Base-by-base conservation (phyloP, 2,888 invertebrate genomes). In the Cryptophagus acutangulus region DNA sequence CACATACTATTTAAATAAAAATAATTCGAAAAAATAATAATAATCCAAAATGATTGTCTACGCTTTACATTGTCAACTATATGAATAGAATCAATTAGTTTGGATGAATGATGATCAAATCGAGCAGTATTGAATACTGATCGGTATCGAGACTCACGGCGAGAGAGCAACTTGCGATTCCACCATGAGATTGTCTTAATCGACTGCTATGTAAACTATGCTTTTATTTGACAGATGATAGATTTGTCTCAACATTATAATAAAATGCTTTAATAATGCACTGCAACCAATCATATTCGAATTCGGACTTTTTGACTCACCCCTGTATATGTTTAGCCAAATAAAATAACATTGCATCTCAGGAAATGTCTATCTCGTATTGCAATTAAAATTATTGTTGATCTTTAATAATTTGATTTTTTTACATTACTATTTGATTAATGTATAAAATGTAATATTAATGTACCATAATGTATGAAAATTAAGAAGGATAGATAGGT, bases 31-130 rank as follows among this genome's bases (percentile, higher is more conserved):
- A 12, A 26, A 26, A 13, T 26, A 26, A 26, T 26, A 26, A 6
- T 12, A 26, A 26, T 3, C 26, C 26, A 8, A 31, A 31, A 31
- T 31, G 14, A 13, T 16, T 16, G 15, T 31, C 16, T 31, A 12
- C 6, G 6, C n/a, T 20, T 31, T 31, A 8, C 16, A 31, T 31
- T 59, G 65, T 65, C 63, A 65, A 57, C 55, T 49, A 51, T 44
- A 46, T 54, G 58, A 59, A 58, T 58, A 49, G 56, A 63, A 63
- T 63, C 63, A 57, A 65, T 65, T 62, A 63, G 58, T 63, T 52
- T 51, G 43, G 52, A 59, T 62, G 60, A 64, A 59, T 62, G 61
- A 61, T 64, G 60, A 60, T 58, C 54, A 58, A 57, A 52, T 55
- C 52, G 49, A 48, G 44, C 51, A 48, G 52, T 57, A 59, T 62